A percentile compares a stretch with the other conserved stretches of the same genome.
phyloP scores from a whole-genome alignment of 2,888 invertebrate genomes.

The Mimas tiliae region DNA sequence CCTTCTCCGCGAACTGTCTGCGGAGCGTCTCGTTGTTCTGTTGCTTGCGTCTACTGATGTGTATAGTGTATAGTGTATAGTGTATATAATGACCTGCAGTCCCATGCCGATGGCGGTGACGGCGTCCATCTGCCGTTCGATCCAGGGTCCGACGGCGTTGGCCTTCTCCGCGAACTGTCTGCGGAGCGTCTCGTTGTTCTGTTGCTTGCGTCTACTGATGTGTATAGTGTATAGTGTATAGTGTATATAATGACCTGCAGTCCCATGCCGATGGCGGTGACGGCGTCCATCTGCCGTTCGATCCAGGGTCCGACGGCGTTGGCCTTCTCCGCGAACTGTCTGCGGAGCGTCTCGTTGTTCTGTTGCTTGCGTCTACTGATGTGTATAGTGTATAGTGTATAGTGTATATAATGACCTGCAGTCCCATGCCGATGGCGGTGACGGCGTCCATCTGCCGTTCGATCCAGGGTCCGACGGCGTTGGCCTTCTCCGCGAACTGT shows the following conservation, averaged over 20 bases:
- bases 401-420: slow-evolving; percentile 81
- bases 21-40: too few species aligned
- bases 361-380: slow-evolving; percentile 92
- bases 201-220: slow-evolving; percentile 90
- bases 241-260: slow-evolving; percentile 83
- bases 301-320: slow-evolving; percentile 99
- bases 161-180: slow-evolving; percentile 99
- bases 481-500: slow-evolving; percentile 99
- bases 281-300: slow-evolving; percentile 98
- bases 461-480: slow-evolving; percentile 99
- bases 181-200: slow-evolving; percentile 98
- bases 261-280: slow-evolving; percentile 98
- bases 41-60: too few species aligned
- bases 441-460: slow-evolving; percentile 99
- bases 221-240: not conserved
- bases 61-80: not conserved
- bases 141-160: slow-evolving; percentile 99
- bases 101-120: slow-evolving; percentile 99
- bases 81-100: slow-evolving; percentile 83
- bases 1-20: too few species aligned
- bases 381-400: not conserved
- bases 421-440: slow-evolving; percentile 98
- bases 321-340: slow-evolving; percentile 99
- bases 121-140: slow-evolving; percentile 98
- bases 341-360: slow-evolving; percentile 98